These are phyloP conservation scores for Eilema caniola DNA, from an alignment of 2,888 invertebrate species.

Conservation along the genomic window DNA sequence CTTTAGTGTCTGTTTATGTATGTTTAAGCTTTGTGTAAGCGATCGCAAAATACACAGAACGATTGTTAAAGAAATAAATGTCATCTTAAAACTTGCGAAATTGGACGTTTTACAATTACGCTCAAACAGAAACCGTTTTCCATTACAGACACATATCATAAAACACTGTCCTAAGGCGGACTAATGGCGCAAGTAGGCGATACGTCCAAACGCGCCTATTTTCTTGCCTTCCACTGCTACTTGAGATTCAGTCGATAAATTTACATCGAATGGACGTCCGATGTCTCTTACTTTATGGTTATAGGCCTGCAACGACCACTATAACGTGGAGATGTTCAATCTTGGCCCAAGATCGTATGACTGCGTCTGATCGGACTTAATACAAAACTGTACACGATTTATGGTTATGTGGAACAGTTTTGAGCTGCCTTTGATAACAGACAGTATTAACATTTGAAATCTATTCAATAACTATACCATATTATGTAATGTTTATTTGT, in stretches of 20 bases:
- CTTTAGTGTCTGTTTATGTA: not conserved
- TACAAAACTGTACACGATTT: not conserved
- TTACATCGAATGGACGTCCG: constrained; percentile 46
- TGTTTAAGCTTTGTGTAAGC: not conserved
- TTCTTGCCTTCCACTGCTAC: constrained; percentile 29
- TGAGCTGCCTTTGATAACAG: not conserved
- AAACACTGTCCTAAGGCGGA: constrained; percentile 21
- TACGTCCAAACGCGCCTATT: constrained; percentile 33
- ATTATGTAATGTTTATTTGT: not conserved
- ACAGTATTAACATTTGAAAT: not conserved
- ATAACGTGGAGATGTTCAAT: constrained; percentile 9
- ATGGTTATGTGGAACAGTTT: not conserved
- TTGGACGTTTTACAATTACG: not conserved
- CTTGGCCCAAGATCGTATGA: constrained; percentile 9
- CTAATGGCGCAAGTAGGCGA: constrained; percentile 36
- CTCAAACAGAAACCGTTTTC: not conserved
- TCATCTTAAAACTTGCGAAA: constrained; percentile 18
- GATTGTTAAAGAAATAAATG: not conserved
- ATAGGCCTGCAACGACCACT: constrained; percentile 21
- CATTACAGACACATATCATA: constrained; percentile 18
- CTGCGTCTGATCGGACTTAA: constrained; percentile 2
- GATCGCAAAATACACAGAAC: not conserved
- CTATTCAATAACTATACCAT: not conserved
- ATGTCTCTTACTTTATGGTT: constrained; percentile 49
- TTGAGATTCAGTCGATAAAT: constrained; percentile 45